phyloP scores from a whole-genome alignment of 2,888 invertebrate species.

The Drosophila mimetica region DNA sequence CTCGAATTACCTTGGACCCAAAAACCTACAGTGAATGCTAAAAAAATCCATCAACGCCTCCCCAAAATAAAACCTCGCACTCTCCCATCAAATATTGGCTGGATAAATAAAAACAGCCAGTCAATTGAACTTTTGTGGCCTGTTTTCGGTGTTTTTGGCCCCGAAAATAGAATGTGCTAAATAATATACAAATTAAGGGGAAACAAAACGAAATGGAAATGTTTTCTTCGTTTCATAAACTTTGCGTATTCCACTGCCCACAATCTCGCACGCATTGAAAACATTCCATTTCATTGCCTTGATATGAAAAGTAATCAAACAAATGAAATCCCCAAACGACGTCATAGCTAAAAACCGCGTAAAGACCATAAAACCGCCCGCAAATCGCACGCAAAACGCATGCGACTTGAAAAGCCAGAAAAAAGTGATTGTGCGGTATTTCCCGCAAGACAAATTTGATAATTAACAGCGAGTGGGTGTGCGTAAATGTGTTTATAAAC shows the following conservation, averaged over 20 bases:
- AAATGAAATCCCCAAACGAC: slow-evolving; percentile 41
- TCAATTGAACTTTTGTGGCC: slow-evolving; percentile 55
- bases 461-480: slow-evolving; percentile 21
- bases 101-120: slow-evolving; percentile 47
- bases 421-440: slow-evolving; percentile 53
- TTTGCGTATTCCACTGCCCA: slow-evolving; percentile 38
- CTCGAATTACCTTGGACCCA: slow-evolving; percentile 20
- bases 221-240: slow-evolving; percentile 56
- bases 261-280: slow-evolving; percentile 29
- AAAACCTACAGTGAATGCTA: slow-evolving; percentile 21
- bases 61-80: slow-evolving; percentile 18
- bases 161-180: slow-evolving; percentile 57
- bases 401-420: slow-evolving; percentile 20
- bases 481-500: slow-evolving; percentile 54
- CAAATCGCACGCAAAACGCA: slow-evolving; percentile 50
- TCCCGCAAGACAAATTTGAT: slow-evolving; percentile 45
- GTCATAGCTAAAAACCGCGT: slow-evolving; percentile 52
- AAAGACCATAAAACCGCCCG: slow-evolving; percentile 18
- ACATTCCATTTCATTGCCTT: slow-evolving; percentile 51
- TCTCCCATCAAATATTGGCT: slow-evolving; percentile 39
- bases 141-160: slow-evolving; percentile 15
- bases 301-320: slow-evolving; percentile 51
- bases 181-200: slow-evolving; percentile 18
- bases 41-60: slow-evolving; percentile 32
- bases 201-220: slow-evolving; percentile 49